A percentile compares a stretch with the other conserved stretches of the same genome.
phyloP scores from a whole-genome alignment of 2,888 invertebrate genomes.

The Gibbula magus region DNA sequence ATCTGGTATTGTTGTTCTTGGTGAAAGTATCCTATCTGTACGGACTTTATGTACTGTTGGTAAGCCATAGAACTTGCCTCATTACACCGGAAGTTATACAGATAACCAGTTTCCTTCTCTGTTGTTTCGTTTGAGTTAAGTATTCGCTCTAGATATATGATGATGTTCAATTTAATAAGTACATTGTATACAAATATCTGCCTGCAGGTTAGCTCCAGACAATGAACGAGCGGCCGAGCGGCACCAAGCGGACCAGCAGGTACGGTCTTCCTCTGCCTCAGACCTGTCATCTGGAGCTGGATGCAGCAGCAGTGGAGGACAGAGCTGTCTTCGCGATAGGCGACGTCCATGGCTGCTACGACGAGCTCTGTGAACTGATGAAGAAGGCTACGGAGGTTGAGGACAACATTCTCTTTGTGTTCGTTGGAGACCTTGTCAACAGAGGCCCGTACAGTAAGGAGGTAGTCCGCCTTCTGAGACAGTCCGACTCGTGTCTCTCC shows the following conservation, averaged over 20 bases:
- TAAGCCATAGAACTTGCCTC: no score
- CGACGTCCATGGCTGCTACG: constrained; percentile 74
- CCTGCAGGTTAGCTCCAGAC: not conserved
- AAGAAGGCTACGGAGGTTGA: constrained; percentile 41
- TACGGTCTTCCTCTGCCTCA: constrained; percentile 40
- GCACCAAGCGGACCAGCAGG: not conserved
- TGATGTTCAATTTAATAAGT: no score
- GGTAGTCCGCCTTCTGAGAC: constrained; percentile 38
- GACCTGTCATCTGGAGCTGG: constrained; percentile 42
- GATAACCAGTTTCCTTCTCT: no score
- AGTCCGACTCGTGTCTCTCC: constrained; percentile 41
- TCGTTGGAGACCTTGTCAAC: constrained; percentile 73
- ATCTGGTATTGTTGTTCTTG: no score
- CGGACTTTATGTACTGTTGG: no score
- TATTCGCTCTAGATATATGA: no score
- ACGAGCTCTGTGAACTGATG: constrained; percentile 69
- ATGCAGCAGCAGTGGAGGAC: constrained; percentile 47
- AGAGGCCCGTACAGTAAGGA: constrained; percentile 72
- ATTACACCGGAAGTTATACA: no score
- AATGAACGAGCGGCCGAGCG: not conserved
- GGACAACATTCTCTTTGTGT: constrained; percentile 56
- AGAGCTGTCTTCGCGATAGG: constrained; percentile 71
- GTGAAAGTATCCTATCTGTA: no score
- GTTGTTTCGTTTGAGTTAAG: no score
- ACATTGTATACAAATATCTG: no score